Base-by-base conservation (phyloP, 2,113 vertebrate species). In the Neolamprologus kungweensis region DNA sequence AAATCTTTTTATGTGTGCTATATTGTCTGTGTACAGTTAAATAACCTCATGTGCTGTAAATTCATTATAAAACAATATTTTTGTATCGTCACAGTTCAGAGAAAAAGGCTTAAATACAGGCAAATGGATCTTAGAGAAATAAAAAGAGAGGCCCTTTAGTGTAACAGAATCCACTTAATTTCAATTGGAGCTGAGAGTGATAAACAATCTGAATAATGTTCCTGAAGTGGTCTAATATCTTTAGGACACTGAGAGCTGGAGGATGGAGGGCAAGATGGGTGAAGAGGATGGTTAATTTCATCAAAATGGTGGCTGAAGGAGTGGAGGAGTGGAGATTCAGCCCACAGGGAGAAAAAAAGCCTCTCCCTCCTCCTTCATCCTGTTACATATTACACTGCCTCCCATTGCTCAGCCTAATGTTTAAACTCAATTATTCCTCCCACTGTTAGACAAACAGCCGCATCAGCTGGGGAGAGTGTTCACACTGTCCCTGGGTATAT, bases 121-220 rank as follows among this genome's bases (percentile, higher is more conserved):
- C 4, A n/a, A 65, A 23, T 17, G 14, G 65, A 80, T 80, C 37
- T 16, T 40, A 12, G 14, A 14, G 2, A 47, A 71, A 73, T n/a
- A 45, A 26, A 73, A 73, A 57, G 58, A 78, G 71, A 83, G 91
- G 83, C 86, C 87, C 83, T 84, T 91, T 83, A 54, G 79, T 92
- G 82, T 90, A 88, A 93, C 90, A 90, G 87, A 93, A 92, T 94
- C 90, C 93, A 94, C 93, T 96, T 96, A 80, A 95, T 95, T 96
- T 95, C 95, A 94, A 92, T 94, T 95, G 88, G 86, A 94, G 83
- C 89, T 83, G 86, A 89, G 89, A 90, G 93, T 94, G 94, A 96
- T 95, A 93, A 95, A 95, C 94, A 94, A 94, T 94, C 85, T 89
- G 87, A 95, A 95, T 95, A 93, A 96, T 94, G 92, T 91, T 93